These are phyloP conservation scores for Melanotaenia boesemani DNA, from an alignment of 2,797 vertebrate genomes.

Conservation along the genomic window DNA sequence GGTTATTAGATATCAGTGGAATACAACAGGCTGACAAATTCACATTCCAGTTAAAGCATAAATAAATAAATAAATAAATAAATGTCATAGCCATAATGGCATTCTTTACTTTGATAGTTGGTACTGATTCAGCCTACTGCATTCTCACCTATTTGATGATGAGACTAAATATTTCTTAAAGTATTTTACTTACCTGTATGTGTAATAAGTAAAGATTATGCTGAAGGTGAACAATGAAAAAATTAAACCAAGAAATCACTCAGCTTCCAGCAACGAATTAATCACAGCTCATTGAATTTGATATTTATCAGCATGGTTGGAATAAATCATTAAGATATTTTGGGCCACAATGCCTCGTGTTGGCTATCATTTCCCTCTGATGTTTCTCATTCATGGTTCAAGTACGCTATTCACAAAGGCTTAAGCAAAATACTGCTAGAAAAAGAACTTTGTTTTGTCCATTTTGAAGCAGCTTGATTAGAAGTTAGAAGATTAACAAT, in stretches of 20 bases:
- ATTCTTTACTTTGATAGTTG: slow-evolving; percentile 46
- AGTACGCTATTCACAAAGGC: slow-evolving; percentile 12
- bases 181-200: not conserved
- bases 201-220: not conserved
- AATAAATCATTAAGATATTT: slow-evolving; percentile 44
- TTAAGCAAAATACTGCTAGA: slow-evolving; percentile 12
- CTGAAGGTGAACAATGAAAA: too few relatives aligned
- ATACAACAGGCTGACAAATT: too few relatives aligned
- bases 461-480: slow-evolving; percentile 19
- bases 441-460: slow-evolving; percentile 4
- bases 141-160: not conserved
- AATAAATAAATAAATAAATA: too few relatives aligned
- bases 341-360: slow-evolving; percentile 21
- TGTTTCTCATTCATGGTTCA: slow-evolving; percentile 18
- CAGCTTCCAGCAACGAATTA: slow-evolving; percentile 26
- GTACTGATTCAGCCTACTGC: slow-evolving; percentile 23
- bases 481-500: slow-evolving; percentile 21
- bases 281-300: slow-evolving; percentile 18
- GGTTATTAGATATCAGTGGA: too few relatives aligned
- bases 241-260: slow-evolving; percentile 11
- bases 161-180: too few relatives aligned
- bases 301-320: slow-evolving; percentile 26
- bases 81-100: slow-evolving; percentile 38
- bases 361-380: slow-evolving; percentile 30
- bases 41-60: too few relatives aligned